These are phyloP conservation scores for Syndactyla subalaris DNA, from an alignment of 2,797 vertebrate genomes.

Conservation along the genomic window DNA sequence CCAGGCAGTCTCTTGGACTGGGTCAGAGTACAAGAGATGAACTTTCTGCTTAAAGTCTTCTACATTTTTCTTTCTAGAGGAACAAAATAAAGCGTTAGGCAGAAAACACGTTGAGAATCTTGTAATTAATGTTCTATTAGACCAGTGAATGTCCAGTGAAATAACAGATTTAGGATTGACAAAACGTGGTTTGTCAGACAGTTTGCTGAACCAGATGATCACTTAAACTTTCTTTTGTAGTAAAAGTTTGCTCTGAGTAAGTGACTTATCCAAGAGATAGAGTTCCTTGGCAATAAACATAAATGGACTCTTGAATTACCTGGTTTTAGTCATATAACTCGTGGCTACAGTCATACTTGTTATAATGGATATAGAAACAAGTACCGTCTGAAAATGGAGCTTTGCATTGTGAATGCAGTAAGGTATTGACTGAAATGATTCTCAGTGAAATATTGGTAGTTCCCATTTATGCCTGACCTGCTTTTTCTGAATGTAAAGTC, in stretches of 20 bases:
- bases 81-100: background rate
- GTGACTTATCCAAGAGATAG: background rate
- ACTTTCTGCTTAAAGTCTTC: background rate
- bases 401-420: background rate
- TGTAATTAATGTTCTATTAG: background rate
- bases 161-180: background rate
- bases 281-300: background rate
- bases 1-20: slow-evolving; percentile 1
- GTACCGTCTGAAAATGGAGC: background rate
- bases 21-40: background rate
- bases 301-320: background rate
- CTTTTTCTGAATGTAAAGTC: background rate
- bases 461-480: background rate
- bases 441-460: background rate
- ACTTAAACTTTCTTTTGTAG: background rate
- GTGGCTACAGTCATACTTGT: background rate
- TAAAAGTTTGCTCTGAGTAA: background rate
- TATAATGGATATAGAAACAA: background rate
- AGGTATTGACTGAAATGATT: background rate
- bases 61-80: background rate
- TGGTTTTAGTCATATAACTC: background rate
- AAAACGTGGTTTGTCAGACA: background rate
- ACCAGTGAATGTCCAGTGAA: background rate
- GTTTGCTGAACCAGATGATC: background rate
- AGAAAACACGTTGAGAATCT: background rate